These are phyloP conservation scores for Paramuricea clavata DNA, from an alignment of 92 coral and sea anemone genomes.

Conservation along the genomic window DNA sequence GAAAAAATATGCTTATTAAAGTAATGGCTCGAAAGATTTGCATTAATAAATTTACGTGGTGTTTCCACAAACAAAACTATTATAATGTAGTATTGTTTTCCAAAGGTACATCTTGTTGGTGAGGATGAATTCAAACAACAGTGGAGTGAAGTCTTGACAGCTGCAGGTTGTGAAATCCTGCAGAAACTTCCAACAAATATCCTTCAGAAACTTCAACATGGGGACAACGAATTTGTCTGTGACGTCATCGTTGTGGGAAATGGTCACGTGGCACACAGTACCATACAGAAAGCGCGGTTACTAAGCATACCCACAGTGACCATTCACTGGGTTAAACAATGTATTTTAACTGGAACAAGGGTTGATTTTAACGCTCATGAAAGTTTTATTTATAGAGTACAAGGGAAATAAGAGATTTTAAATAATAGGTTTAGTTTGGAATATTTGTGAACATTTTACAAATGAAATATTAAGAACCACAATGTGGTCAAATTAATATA, in stretches of 20 bases:
- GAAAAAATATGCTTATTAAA: too few relatives aligned
- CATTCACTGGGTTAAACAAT: conserved; percentile 92
- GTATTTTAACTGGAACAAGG: conserved; percentile 82
- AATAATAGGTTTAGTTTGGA: background rate
- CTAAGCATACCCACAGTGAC: conserved; percentile 85
- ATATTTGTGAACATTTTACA: background rate
- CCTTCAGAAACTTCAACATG: conserved; percentile 61
- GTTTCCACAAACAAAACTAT: background rate
- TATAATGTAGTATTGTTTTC: background rate
- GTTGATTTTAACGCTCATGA: conserved; percentile 83
- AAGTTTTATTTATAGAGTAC: conserved; percentile 64
- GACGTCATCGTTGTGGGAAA: conserved; percentile 78
- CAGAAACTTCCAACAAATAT: conserved; percentile 80
- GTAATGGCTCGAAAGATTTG: too few relatives aligned
- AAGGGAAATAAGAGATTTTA: background rate
- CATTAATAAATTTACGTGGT: too few relatives aligned
- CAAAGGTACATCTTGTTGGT: conserved; percentile 84
- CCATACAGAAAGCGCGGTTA: conserved; percentile 68
- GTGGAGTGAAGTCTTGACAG: conserved; percentile 85
- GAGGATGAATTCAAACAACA: conserved; percentile 71
- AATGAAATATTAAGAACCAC: background rate
- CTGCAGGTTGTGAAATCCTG: conserved; percentile 85
- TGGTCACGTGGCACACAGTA: conserved; percentile 73
- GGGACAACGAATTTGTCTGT: conserved; percentile 53
- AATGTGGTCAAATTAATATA: background rate